phyloP scores from a whole-genome alignment of 1,140 invertebrate genomes.

The Diorhabda elongata region DNA sequence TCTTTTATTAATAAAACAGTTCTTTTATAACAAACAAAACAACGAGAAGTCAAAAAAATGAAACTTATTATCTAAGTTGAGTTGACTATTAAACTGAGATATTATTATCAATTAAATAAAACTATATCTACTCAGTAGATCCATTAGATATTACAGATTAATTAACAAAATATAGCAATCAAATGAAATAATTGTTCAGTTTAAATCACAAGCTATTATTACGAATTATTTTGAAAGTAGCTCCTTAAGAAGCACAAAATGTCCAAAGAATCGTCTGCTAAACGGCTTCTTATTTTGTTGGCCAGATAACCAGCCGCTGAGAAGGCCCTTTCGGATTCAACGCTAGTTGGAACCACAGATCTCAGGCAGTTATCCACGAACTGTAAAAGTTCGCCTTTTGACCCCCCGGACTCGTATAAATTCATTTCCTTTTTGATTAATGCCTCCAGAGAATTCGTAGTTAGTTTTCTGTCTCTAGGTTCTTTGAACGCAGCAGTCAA shows the following conservation, averaged over 20 bases:
- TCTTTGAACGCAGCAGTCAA: background rate
- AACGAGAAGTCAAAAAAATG: too few relatives aligned
- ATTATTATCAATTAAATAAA: too few relatives aligned
- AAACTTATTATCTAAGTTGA: too few relatives aligned
- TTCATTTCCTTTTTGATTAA: conserved; percentile 3
- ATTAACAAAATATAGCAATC: too few relatives aligned
- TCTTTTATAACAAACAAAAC: too few relatives aligned
- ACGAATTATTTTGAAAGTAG: background rate
- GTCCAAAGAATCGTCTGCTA: conserved; percentile 3
- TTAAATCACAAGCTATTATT: too few relatives aligned
- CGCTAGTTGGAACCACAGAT: conserved; percentile 12
- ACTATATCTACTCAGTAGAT: too few relatives aligned
- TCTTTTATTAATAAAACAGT: too few relatives aligned
- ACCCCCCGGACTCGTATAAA: background rate
- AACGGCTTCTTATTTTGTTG: conserved; percentile 6
- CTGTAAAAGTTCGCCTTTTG: background rate
- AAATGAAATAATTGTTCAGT: too few relatives aligned
- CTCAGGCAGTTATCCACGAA: conserved; percentile 9
- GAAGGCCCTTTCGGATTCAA: conserved; percentile 14
- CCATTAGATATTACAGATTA: too few relatives aligned
- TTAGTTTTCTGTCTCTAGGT: conserved; percentile 4
- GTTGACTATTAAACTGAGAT: too few relatives aligned
- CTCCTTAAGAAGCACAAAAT: background rate
- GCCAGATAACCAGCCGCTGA: conserved; percentile 15
- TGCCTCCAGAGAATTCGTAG: background rate